phyloP scores from a whole-genome alignment of 2,797 vertebrate genomes.

The Yasuhikotakia modesta region DNA sequence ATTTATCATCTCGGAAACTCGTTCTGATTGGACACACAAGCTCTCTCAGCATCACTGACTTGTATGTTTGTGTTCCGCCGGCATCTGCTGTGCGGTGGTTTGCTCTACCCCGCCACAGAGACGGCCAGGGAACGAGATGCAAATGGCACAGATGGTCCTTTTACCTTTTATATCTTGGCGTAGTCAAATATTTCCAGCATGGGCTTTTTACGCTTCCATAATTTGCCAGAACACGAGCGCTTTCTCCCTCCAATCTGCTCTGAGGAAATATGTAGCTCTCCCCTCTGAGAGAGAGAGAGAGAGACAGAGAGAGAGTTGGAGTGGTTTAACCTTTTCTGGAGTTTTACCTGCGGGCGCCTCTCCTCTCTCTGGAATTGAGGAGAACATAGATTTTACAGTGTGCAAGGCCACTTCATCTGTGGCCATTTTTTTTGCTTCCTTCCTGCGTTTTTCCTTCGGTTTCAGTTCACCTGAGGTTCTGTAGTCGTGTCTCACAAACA shows the following conservation, averaged over 20 bases:
- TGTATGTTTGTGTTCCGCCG: conserved; percentile 52
- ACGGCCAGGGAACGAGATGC: conserved; percentile 54
- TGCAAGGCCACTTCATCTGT: conserved; percentile 13
- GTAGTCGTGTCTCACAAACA: conserved; percentile 8
- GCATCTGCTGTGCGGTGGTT: conserved; percentile 66
- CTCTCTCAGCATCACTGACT: conserved; percentile 49
- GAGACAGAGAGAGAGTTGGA: not conserved
- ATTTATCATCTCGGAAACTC: conserved; percentile 43
- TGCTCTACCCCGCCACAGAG: conserved; percentile 52
- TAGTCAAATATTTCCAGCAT: conserved; percentile 60
- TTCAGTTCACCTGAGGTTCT: conserved; percentile 13
- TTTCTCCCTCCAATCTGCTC: conserved; percentile 60
- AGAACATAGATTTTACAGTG: conserved; percentile 31
- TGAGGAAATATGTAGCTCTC: conserved; percentile 61
- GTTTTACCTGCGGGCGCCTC: conserved; percentile 32
- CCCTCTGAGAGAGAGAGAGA: not conserved
- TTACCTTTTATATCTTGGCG: conserved; percentile 72
- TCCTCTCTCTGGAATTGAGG: conserved; percentile 21
- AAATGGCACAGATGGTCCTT: conserved; percentile 70
- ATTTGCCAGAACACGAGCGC: conserved; percentile 60
- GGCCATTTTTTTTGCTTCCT: conserved; percentile 14
- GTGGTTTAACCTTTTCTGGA: conserved; percentile 30
- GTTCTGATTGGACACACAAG: conserved; percentile 28
- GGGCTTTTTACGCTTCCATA: conserved; percentile 57
- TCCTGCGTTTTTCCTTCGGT: not conserved